Percentiles rank a stretch among this genome's conserved stretches.
Evolutionary conservation across 2,797 vertebrate genomes (phyloP).

Genomic region (Podarcis siculus): DNA sequence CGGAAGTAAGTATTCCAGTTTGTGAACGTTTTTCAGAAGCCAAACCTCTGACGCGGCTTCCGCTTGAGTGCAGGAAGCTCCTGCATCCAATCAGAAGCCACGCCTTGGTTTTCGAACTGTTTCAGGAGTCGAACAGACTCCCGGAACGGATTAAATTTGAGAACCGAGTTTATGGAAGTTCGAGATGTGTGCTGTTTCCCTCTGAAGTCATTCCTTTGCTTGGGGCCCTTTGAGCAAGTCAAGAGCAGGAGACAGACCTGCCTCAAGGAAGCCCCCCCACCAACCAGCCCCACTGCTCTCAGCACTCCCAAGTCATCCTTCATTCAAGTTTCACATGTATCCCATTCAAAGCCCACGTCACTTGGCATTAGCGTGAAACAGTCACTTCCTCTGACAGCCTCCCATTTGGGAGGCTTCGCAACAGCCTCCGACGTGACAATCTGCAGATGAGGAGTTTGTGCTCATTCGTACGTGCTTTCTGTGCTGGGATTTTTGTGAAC

Average conservation of each 20-base stretch:
- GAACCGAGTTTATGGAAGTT: neutral
- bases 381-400: neutral
- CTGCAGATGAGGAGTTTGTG: neutral
- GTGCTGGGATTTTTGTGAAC: neutral
- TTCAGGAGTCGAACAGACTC: too few relatives aligned
- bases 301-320: neutral
- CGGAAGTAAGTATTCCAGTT: too few relatives aligned
- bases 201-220: neutral
- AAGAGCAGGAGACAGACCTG: neutral
- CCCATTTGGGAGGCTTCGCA: neutral
- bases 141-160: too few relatives aligned
- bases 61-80: too few relatives aligned
- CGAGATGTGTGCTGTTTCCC: neutral
- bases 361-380: neutral
- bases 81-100: too few relatives aligned
- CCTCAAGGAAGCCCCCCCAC: neutral
- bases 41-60: too few relatives aligned
- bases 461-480: neutral
- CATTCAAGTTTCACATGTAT: neutral
- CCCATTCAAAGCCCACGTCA: too few relatives aligned
- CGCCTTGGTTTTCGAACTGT: too few relatives aligned
- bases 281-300: neutral
- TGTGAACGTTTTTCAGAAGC: too few relatives aligned
- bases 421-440: neutral
- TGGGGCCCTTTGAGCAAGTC: neutral